These are phyloP conservation scores for Danio kyathit DNA, from an alignment of 2,797 vertebrate genomes.

Conservation along the genomic window DNA sequence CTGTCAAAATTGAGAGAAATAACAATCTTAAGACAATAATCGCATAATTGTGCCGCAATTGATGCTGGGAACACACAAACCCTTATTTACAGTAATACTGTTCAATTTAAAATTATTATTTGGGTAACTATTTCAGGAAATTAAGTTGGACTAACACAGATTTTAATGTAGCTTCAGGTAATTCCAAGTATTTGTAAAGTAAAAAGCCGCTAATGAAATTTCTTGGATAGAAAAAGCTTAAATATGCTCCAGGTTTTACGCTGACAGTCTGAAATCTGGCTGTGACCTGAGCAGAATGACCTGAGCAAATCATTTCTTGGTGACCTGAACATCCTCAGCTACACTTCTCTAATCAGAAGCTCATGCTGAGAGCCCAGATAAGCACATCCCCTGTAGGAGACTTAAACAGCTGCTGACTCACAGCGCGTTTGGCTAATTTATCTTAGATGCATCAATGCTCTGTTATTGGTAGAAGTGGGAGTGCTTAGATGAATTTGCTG, in stretches of 20 bases:
- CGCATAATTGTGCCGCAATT: too few relatives aligned
- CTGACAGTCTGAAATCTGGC: neutral
- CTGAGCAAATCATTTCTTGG: slow-evolving; percentile 41
- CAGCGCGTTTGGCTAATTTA: neutral
- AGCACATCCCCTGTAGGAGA: slow-evolving; percentile 2
- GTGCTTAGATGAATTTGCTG: neutral
- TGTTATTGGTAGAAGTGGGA: slow-evolving; percentile 1
- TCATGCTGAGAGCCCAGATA: slow-evolving; percentile 19
- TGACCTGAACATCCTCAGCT: slow-evolving; percentile 41
- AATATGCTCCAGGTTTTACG: neutral
- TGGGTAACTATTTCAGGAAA: too few relatives aligned
- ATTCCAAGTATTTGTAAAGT: too few relatives aligned
- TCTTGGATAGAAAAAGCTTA: neutral
- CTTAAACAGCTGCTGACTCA: neutral
- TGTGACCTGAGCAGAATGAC: neutral
- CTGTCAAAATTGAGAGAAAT: too few relatives aligned
- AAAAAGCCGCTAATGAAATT: too few relatives aligned
- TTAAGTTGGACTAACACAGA: too few relatives aligned
- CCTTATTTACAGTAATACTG: too few relatives aligned
- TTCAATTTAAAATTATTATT: too few relatives aligned
- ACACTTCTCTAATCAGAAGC: slow-evolving; percentile 25
- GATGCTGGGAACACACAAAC: too few relatives aligned
- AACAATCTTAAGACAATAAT: too few relatives aligned
- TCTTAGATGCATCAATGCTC: neutral
- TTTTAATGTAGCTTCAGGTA: too few relatives aligned